These are phyloP conservation scores for Spodoptera litura DNA, from an alignment of 1,140 invertebrate genomes.

Conservation along the genomic window DNA sequence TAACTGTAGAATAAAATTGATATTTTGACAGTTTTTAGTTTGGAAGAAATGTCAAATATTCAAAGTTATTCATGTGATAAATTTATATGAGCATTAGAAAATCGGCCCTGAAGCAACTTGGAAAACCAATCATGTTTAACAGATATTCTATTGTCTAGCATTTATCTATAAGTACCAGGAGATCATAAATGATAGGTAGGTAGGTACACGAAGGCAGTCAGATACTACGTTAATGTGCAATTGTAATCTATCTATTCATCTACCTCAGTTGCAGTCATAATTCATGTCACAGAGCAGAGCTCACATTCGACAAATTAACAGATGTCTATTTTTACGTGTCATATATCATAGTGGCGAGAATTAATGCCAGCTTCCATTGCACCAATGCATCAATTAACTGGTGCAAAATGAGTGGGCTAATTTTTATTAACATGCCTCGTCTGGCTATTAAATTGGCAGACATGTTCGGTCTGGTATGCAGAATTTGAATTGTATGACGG, in stretches of 20 bases:
- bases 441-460: conserved; percentile 26
- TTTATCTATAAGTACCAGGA: too few species aligned
- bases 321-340: conserved; percentile 32
- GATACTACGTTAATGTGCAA: too few species aligned
- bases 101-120: too few species aligned
- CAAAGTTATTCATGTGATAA: too few species aligned
- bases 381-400: conserved; percentile 25
- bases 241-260: neutral
- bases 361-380: conserved; percentile 27
- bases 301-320: conserved; percentile 25
- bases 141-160: too few species aligned
- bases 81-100: too few species aligned
- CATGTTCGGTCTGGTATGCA: conserved; percentile 1
- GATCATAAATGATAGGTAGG: too few species aligned
- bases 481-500: neutral
- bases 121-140: too few species aligned
- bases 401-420: conserved; percentile 31
- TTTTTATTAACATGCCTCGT: conserved; percentile 33
- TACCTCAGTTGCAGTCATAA: conserved; percentile 9
- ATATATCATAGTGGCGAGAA: conserved; percentile 33
- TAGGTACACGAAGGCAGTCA: too few species aligned
- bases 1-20: too few species aligned
- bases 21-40: too few species aligned
- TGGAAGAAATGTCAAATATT: too few species aligned
- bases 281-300: conserved; percentile 20